These are phyloP conservation scores for Sminthopsis crassicaudata DNA, from an alignment of 2,113 vertebrate species.

Conservation along the genomic window DNA sequence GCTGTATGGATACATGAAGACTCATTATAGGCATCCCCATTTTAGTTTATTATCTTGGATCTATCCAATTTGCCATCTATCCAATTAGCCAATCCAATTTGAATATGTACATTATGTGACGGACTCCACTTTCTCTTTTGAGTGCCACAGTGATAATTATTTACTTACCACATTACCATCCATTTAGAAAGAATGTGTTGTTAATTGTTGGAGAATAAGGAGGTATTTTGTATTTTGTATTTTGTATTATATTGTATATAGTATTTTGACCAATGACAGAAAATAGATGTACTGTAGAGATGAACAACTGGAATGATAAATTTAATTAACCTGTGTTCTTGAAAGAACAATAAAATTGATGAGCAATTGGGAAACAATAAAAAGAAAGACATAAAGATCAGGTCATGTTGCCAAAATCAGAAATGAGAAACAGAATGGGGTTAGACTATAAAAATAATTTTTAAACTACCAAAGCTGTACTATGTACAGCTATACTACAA, in stretches of 20 bases:
- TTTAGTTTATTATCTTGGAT: neutral
- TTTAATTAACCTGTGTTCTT: neutral
- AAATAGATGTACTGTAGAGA: neutral
- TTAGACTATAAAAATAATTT: neutral
- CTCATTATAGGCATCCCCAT: neutral
- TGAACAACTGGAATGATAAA: neutral
- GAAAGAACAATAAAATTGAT: neutral
- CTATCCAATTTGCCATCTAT: neutral
- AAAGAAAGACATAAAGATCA: neutral
- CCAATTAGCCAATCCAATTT: neutral
- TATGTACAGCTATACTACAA: neutral
- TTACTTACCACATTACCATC: neutral
- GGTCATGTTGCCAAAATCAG: neutral
- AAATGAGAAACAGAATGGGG: neutral
- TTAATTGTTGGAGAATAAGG: neutral
- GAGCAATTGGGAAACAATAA: neutral
- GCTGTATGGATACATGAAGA: neutral
- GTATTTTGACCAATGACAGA: neutral
- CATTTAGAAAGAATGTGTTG: neutral
- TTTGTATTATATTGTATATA: too few species aligned
- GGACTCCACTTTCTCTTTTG: neutral
- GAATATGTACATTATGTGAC: neutral
- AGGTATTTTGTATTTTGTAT: too few species aligned
- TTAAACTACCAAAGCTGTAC: neutral
- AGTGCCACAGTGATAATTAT: neutral